phyloP scores from a whole-genome alignment of 2,113 vertebrate species.

The Eonycteris spelaea region DNA sequence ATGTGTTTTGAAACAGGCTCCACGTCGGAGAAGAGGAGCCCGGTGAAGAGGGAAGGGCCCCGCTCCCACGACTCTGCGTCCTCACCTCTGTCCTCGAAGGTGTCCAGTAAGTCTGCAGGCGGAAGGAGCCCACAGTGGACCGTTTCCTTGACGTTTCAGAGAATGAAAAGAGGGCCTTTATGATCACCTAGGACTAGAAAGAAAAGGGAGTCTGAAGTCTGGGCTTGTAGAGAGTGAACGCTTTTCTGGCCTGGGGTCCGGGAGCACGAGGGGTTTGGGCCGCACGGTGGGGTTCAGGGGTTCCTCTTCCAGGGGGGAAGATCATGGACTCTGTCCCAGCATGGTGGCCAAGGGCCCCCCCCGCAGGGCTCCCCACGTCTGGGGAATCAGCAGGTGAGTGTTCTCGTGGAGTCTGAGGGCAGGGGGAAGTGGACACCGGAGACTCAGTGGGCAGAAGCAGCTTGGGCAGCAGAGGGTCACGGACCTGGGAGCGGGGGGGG shows the following conservation, averaged over 20 bases:
- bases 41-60: conserved; percentile 80
- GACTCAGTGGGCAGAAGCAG: not conserved
- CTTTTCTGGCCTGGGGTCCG: not conserved
- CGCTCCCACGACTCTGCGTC: conserved; percentile 80
- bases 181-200: not conserved
- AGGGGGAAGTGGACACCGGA: not conserved
- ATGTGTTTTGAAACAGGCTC: conserved; percentile 72
- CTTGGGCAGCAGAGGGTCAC: not conserved
- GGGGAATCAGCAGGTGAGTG: not conserved
- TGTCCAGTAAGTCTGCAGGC: conserved; percentile 80
- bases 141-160: not conserved
- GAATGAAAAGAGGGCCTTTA: not conserved
- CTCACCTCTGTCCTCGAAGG: conserved; percentile 82
- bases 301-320: too few species aligned
- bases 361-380: fast-evolving
- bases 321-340: fast-evolving
- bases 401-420: not conserved
- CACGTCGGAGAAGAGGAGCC: conserved; percentile 80
- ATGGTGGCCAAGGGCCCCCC: fast-evolving
- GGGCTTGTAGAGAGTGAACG: not conserved
- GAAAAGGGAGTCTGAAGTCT: not conserved
- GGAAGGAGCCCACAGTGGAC: not conserved
- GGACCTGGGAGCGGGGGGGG: fast-evolving
- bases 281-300: fast-evolving
- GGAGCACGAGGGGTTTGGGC: not conserved